Evolutionary conservation across 2,113 vertebrate species (phyloP).

Genomic region (Pterocles orientalis): DNA sequence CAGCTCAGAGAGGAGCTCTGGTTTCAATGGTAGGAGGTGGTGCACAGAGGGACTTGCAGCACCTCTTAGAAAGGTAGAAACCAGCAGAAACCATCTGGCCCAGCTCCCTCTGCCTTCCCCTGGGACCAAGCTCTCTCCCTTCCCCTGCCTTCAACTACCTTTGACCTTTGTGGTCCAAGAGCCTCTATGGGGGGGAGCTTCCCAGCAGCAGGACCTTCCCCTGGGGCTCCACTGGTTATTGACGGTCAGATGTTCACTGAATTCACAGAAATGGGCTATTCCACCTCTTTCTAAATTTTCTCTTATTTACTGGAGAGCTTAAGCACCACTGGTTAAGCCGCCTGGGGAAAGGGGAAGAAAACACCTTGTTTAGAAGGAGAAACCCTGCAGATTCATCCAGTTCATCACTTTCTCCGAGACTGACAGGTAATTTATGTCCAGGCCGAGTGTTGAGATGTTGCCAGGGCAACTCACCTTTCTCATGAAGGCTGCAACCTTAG

Average conservation of each 20-base stretch:
- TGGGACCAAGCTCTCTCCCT: neutral
- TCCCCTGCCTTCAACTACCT: neutral
- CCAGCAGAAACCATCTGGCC: neutral
- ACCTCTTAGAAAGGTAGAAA: neutral
- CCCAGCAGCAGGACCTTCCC: neutral
- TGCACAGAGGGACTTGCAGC: neutral
- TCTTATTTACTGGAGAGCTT: neutral
- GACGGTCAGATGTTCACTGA: neutral
- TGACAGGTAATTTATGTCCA: constrained; percentile 25
- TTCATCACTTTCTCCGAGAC: neutral
- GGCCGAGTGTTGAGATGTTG: neutral
- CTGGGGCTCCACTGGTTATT: neutral
- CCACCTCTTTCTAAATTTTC: neutral
- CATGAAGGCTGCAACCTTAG: neutral
- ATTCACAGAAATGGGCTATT: neutral
- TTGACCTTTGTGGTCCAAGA: neutral
- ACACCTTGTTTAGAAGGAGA: neutral
- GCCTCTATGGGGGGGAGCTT: neutral
- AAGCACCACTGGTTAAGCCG: neutral
- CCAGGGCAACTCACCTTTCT: constrained; percentile 32
- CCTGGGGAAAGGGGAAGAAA: neutral
- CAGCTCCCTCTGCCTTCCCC: neutral
- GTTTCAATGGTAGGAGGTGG: neutral
- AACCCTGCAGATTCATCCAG: neutral
- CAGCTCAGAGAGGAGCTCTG: neutral